Evolutionary conservation across 1,140 invertebrate species (phyloP).

Genomic region (Ceratosolen solmsi): DNA sequence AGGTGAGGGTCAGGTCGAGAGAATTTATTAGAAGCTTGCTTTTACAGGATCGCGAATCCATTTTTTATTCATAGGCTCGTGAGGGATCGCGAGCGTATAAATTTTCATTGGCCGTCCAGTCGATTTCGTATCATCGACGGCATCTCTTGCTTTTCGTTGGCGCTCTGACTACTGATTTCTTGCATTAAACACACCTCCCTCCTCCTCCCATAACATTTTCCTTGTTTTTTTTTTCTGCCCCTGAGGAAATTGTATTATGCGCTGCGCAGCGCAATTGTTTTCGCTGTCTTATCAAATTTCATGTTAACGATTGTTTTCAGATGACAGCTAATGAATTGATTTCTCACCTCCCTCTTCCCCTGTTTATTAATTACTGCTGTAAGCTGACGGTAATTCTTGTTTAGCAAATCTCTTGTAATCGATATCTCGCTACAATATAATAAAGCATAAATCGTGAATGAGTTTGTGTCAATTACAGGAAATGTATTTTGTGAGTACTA

Average conservation of each 20-base stretch:
- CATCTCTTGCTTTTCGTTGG: neutral
- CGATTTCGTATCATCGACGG: conserved; percentile 25
- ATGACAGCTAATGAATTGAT: no score
- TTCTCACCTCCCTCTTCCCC: neutral
- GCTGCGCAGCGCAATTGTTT: neutral
- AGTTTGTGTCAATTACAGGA: no score
- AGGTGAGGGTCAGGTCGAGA: conserved; percentile 30
- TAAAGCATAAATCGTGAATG: no score
- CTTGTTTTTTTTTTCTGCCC: neutral
- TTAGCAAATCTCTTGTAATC: no score
- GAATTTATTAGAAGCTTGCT: conserved; percentile 38
- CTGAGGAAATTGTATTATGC: neutral
- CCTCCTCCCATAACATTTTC: neutral
- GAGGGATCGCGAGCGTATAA: conserved; percentile 44
- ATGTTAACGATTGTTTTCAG: neutral
- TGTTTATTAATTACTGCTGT: no score
- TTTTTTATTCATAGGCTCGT: conserved; percentile 52
- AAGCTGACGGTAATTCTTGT: no score
- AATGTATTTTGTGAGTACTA: no score
- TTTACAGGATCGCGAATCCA: conserved; percentile 5
- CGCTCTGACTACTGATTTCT: conserved; percentile 18
- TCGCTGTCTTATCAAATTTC: neutral
- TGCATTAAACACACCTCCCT: neutral
- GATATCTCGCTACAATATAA: no score
- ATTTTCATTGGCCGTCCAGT: conserved; percentile 48